Conservation (phyloP, 1,140 invertebrate genomes). For the Dufourea novaeangliae region DNA sequence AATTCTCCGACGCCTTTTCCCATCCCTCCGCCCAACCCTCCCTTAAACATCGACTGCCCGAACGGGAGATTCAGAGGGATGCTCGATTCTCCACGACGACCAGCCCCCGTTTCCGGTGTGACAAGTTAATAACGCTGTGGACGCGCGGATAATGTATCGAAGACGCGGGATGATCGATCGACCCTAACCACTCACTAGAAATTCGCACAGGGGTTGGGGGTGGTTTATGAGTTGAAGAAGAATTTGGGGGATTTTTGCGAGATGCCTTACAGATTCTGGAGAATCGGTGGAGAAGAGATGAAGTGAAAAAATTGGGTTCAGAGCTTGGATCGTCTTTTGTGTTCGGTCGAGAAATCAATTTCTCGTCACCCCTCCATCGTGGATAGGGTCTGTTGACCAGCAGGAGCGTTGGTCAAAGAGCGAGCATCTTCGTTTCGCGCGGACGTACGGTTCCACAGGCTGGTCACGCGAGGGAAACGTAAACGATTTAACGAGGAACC, state of each 20-base stretch:
- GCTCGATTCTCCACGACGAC: not conserved
- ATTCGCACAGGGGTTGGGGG: too few relatives aligned
- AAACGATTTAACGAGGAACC: constrained; percentile 27
- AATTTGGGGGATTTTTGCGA: too few relatives aligned
- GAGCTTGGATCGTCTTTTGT: too few relatives aligned
- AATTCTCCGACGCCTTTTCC: constrained; percentile 9
- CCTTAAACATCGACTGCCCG: not conserved
- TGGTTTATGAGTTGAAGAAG: too few relatives aligned
- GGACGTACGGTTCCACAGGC: not conserved
- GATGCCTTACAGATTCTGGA: too few relatives aligned
- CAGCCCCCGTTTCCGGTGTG: not conserved
- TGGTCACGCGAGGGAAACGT: not conserved
- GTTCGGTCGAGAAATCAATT: too few relatives aligned
- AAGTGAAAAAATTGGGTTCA: too few relatives aligned
- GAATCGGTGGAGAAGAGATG: too few relatives aligned
- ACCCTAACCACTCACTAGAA: too few relatives aligned
- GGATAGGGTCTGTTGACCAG: too few relatives aligned
- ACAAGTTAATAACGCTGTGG: not conserved
- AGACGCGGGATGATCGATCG: not conserved
- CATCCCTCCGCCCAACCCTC: not conserved
- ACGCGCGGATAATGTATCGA: not conserved
- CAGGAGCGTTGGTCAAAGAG: too few relatives aligned
- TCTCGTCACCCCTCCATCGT: too few relatives aligned
- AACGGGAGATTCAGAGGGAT: not conserved
- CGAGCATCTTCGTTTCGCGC: not conserved